phyloP scores from a whole-genome alignment of 2,888 invertebrate species.

The Cylindroiulus punctatus region DNA sequence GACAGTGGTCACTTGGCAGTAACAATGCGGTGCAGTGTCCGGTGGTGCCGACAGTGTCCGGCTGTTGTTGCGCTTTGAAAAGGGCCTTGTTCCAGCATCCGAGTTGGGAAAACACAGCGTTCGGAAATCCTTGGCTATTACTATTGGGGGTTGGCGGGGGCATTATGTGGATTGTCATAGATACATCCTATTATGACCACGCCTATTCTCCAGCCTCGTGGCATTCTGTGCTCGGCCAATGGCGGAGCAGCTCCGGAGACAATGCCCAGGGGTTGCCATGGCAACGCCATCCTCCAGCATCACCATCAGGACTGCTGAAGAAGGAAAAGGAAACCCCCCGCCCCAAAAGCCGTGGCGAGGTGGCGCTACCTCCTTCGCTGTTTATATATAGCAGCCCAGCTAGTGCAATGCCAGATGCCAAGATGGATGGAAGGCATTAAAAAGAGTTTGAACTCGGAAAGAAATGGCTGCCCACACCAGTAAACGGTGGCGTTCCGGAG shows the following conservation, averaged over 20 bases:
- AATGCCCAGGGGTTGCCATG: conserved; percentile 16
- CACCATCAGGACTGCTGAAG: background rate
- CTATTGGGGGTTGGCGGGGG: conserved; percentile 26
- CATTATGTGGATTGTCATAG: conserved; percentile 32
- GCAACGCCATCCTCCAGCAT: conserved; percentile 32
- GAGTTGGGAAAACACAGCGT: conserved; percentile 10
- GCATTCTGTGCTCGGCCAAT: conserved; percentile 25
- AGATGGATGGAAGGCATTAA: conserved; percentile 26
- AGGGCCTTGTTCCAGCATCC: conserved; percentile 27
- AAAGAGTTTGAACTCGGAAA: background rate
- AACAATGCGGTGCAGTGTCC: background rate
- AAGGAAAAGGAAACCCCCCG: background rate
- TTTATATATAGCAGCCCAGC: background rate
- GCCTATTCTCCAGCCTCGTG: conserved; percentile 32
- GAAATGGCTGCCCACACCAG: background rate
- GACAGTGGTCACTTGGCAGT: background rate
- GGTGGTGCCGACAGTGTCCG: background rate
- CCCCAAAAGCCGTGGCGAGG: background rate
- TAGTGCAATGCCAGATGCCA: conserved; percentile 1
- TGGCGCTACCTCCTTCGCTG: conserved; percentile 2
- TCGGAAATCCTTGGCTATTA: conserved; percentile 32
- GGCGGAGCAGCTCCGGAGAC: background rate
- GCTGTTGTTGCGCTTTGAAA: background rate
- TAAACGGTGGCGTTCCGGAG: background rate
- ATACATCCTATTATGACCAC: conserved; percentile 32